phyloP scores from a whole-genome alignment of 1,140 invertebrate species.

The Drosophila micromelanica region DNA sequence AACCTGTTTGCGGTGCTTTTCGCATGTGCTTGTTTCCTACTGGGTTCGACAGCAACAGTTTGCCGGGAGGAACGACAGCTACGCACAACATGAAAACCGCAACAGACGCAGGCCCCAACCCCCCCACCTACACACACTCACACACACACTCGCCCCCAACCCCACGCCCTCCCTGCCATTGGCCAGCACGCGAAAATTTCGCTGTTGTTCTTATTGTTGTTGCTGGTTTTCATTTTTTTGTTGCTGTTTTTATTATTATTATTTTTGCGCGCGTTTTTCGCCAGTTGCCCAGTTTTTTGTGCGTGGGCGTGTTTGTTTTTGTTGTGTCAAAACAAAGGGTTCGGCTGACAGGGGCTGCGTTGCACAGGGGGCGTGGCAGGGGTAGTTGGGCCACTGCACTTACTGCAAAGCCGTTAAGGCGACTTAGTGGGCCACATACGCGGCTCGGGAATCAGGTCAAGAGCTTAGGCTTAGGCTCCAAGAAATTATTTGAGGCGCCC shows the following conservation, averaged over 20 bases:
- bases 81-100: constrained; percentile 60
- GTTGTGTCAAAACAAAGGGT: not conserved
- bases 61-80: constrained; percentile 26
- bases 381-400: constrained; percentile 1
- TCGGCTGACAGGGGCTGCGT: not conserved
- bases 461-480: constrained; percentile 6
- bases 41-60: constrained; percentile 52
- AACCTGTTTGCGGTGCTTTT: not conserved
- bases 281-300: constrained; percentile 12
- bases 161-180: constrained; percentile 3
- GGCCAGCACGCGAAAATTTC: constrained; percentile 44
- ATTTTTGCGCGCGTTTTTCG: constrained; percentile 23
- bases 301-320: constrained; percentile 9
- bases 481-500: not conserved
- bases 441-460: constrained; percentile 34
- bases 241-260: constrained; percentile 43
- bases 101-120: constrained; percentile 47
- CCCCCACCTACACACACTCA: not conserved
- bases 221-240: not conserved
- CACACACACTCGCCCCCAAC: constrained; percentile 5
- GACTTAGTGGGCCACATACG: constrained; percentile 22
- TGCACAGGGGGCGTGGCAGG: not conserved
- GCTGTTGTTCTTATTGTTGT: constrained; percentile 15
- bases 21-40: constrained; percentile 14
- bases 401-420: constrained; percentile 6